Evolutionary conservation across 1,140 invertebrate genomes (phyloP).

Genomic region (Calephelis virginiensis): DNA sequence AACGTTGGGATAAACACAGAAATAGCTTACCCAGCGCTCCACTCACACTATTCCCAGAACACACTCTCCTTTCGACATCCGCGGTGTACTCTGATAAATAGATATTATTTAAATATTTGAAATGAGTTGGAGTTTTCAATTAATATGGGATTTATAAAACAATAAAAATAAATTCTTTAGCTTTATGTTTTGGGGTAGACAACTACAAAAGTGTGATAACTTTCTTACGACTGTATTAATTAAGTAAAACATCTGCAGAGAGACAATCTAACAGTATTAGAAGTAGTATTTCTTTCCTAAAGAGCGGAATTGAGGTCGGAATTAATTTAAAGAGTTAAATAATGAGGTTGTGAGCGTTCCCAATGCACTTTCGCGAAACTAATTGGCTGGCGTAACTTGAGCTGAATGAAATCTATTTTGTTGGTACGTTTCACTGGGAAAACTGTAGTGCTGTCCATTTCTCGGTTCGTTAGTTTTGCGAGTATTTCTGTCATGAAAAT

Average conservation of each 20-base stretch:
- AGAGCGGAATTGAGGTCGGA: constrained; percentile 34
- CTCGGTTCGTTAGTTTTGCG: constrained; percentile 29
- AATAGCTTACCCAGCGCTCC: no score
- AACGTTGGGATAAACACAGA: no score
- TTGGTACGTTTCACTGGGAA: constrained; percentile 36
- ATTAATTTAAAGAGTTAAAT: constrained; percentile 43
- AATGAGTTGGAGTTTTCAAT: no score
- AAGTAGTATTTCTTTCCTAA: constrained; percentile 24
- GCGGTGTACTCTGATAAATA: no score
- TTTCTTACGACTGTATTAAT: not conserved
- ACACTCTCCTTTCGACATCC: no score
- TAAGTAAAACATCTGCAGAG: constrained; percentile 6
- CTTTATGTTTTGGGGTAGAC: no score
- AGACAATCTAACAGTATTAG: constrained; percentile 22
- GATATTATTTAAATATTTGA: no score
- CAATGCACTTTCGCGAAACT: constrained; percentile 52
- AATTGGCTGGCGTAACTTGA: constrained; percentile 52
- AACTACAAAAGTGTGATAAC: no score
- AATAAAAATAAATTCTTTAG: no score
- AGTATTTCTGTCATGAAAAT: constrained; percentile 13
- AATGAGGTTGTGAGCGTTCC: constrained; percentile 52
- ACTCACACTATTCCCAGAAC: no score
- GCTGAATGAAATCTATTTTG: constrained; percentile 56
- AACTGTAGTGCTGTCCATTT: constrained; percentile 40
- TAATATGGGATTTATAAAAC: no score